Evolutionary conservation across 2,888 invertebrate species (phyloP), one percentile per base, ranked within the genome.

Genomic region (Chrysina gloriosa): DNA sequence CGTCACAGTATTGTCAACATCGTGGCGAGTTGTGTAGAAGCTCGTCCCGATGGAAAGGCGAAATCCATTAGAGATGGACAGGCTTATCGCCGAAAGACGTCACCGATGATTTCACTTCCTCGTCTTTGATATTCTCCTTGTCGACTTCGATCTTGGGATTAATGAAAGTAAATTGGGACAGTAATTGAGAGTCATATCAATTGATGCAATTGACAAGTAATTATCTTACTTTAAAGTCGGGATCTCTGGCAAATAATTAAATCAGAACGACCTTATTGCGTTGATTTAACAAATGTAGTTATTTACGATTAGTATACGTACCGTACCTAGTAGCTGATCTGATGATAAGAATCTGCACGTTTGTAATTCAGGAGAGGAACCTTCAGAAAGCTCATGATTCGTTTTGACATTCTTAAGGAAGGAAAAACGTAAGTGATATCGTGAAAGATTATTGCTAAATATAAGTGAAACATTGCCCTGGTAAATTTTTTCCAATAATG

Each of bases 31-130:
- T 6, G 1, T 19, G 23, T 9, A 29, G 14, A 16, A 29, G 29
- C 31, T n/a, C 23, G 23, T 56, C 56, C 27, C 9, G 19, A 61
- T 42, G 42, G 42, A n/a, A 56, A 42, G 16, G 7, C 42, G 42
- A 42, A 61, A 61, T 31, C 11, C 19, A 58, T 42, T 42, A 42
- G 16, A 23, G 36, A 16, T 27, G 42, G 27, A 27, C 29, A 21
- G 25, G 58, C 6, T 42, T 42, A 31, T 42, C 36, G 29, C 19
- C 3, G 11, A 52, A 16, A 27, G 6, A 5, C 3, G 56, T 23
- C 7, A 56, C 11, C 19, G 56, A 11, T 39, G 16, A 36, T 2
- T 21, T 52, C 47, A 52, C 29, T 52, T 52, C 52, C 29, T 31
- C 9, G 29, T 52, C 31, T 48, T 25, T n/a, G 23, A n/a, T n/a